Base-by-base conservation (phyloP, 2,888 invertebrate species). In the Parapristionchus giblindavisi region DNA sequence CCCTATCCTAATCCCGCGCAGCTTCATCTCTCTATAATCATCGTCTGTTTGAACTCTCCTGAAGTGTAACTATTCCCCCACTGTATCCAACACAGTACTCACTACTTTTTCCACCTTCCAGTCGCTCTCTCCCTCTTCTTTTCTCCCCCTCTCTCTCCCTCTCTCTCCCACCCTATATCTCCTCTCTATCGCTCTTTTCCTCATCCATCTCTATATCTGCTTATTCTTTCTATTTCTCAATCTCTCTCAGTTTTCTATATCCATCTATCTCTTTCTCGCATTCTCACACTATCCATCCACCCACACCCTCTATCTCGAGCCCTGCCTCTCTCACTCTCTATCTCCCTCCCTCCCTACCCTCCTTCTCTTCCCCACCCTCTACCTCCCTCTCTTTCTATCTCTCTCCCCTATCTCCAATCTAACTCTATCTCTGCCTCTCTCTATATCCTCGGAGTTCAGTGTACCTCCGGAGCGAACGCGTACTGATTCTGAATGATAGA, bases 131-230 rank as follows among this genome's bases (percentile, higher is more conserved):
- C 2, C 38, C 2, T 52, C 68, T 68, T 54, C 54, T 54, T 40
- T 38, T 43, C 48, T 6, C 65, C 40, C 21, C 40, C 27, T 36
- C 65, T 63, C 63, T 63, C 63, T 63, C 63, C 27, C 40, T 65
- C 65, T 40, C 66, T 66, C 48, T 24, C 36, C 34, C 32, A n/a
- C 27, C 40, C 3, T 38, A 21, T 63, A 14, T 34, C 66, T 65
- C 48, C 40, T 36, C 36, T 14, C 51, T n/a, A 27, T 51, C 51
- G 24, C 8, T 27, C 27, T 24, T 58, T 24, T n/a, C 58, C n/a
- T 24, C 27, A 17, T 58, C 58, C 27, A 11, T n/a, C 58, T n/a
- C n/a, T n/a, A 24, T 11, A 21, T 24, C 8, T 27, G 27, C 58
- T 58, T 24, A 24, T 24, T 58, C 58, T 58, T 27, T 8, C 24